Base-by-base conservation (phyloP, 2,888 invertebrate species). In the Clitarchus hookeri region DNA sequence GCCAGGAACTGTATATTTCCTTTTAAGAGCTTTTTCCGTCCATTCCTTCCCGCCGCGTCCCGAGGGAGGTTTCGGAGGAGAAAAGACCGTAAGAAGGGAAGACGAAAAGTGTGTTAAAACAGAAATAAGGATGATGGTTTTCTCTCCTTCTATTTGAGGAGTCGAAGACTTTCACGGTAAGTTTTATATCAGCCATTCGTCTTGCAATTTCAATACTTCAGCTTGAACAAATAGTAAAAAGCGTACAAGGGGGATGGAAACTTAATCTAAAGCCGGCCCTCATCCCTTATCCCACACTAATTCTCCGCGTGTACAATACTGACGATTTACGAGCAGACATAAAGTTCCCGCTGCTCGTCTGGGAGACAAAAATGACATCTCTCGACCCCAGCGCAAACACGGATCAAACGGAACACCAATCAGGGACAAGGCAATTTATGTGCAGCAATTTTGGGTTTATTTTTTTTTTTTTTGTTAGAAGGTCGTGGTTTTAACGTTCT, bases 121-220 rank as follows among this genome's bases (percentile, higher is more conserved):
- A 86, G 85, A 83, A 87, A 87, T 53, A 87, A 80, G 86, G 82
- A 79, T 84, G 87, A 79, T 85, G 54, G 84, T 87, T 87, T 84
- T 87, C 86, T 84, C 84, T 26, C 65, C 65, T 65, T n/a, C 65
- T 65, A 65, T 65, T 65, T 65, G 65, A 65, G n/a, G 65, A 65
- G 65, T 23, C 16, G 65, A 65, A 65, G 65, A 65, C 65, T 65
- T 65, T 65, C 65, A 65, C n/a, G 65, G 65, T 65, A 65, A 82
- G 82, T 84, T 84, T 77, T 84, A 65, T 84, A 65, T 54, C 26
- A 84, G 77, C 26, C 87, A 88, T 87, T 87, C 87, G 87, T 88
- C 87, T 87, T 85, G 87, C 87, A 85, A 85, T 87, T 88, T 87
- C 87, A 87, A 87, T 87, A 86, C 86, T 82, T 87, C 84, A 87